These are phyloP conservation scores for Battus philenor DNA, from an alignment of 1,140 invertebrate genomes.

Conservation along the genomic window DNA sequence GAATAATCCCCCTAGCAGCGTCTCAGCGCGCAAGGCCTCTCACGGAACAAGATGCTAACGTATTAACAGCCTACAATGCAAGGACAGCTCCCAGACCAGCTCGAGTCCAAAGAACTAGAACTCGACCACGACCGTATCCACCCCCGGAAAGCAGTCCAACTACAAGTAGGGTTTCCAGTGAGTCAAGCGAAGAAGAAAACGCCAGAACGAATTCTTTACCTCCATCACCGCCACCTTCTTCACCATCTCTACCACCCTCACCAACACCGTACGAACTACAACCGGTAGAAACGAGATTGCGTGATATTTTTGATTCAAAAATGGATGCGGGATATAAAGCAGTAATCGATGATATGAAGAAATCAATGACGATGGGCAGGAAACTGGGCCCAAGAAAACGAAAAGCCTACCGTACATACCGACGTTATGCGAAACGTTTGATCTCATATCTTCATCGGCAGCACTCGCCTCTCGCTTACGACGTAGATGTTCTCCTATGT, in stretches of 20 bases:
- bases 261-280: conserved; percentile 61
- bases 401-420: conserved; percentile 69
- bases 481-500: conserved; percentile 69
- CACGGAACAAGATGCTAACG: conserved; percentile 74
- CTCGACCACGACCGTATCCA: conserved; percentile 49
- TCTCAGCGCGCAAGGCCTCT: conserved; percentile 65
- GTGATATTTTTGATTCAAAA: conserved; percentile 66
- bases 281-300: conserved; percentile 53
- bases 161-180: conserved; percentile 48
- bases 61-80: conserved; percentile 72
- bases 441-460: conserved; percentile 71
- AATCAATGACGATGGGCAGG: conserved; percentile 72
- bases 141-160: conserved; percentile 40
- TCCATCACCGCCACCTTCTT: conserved; percentile 58
- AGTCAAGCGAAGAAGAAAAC: conserved; percentile 65
- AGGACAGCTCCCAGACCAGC: conserved; percentile 63
- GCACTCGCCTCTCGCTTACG: conserved; percentile 69
- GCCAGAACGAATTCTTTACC: conserved; percentile 47
- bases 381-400: conserved; percentile 66
- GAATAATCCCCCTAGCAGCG: conserved; percentile 70
- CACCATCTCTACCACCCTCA: conserved; percentile 58
- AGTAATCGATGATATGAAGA: conserved; percentile 75
- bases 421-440: conserved; percentile 68
- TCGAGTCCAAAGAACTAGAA: conserved; percentile 48
- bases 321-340: conserved; percentile 68